Percentiles rank a stretch among this genome's conserved stretches.
These are phyloP conservation scores for Psettodes erumei DNA, from an alignment of 2,113 vertebrate genomes.

Conservation along the genomic window DNA sequence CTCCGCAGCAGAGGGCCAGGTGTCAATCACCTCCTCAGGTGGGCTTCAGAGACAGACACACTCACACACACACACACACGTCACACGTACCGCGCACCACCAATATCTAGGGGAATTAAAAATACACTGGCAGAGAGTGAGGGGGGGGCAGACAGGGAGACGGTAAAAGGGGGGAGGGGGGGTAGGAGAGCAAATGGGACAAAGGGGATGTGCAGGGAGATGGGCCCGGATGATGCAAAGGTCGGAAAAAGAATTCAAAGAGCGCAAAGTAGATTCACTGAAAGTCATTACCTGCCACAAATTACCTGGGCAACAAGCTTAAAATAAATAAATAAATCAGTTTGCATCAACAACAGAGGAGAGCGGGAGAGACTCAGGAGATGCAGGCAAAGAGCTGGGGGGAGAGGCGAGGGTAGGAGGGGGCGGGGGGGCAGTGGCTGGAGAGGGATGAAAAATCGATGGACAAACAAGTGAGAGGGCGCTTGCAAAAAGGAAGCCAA, in stretches of 20 bases:
- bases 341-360: slow-evolving; percentile 70
- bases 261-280: slow-evolving; percentile 89
- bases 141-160: slow-evolving; percentile 36
- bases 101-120: slow-evolving; percentile 90
- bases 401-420: background rate
- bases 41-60: slow-evolving; percentile 87
- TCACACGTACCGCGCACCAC: slow-evolving; percentile 74
- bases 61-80: slow-evolving; percentile 72
- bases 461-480: slow-evolving; percentile 81
- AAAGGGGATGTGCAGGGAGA: slow-evolving; percentile 58
- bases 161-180: slow-evolving; percentile 39
- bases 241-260: slow-evolving; percentile 77
- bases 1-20: slow-evolving; percentile 88
- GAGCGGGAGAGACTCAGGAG: slow-evolving; percentile 57
- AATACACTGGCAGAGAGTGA: slow-evolving; percentile 72
- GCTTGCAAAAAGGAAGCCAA: slow-evolving; percentile 73
- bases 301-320: slow-evolving; percentile 94
- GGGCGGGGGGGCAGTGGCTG: slow-evolving; percentile 61
- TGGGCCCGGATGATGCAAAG: slow-evolving; percentile 62
- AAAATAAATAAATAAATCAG: slow-evolving; percentile 82
- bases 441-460: slow-evolving; percentile 82
- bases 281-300: slow-evolving; percentile 96
- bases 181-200: slow-evolving; percentile 60
- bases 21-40: slow-evolving; percentile 92
- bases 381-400: slow-evolving; percentile 53